phyloP scores from a whole-genome alignment of 2,113 vertebrate genomes.

The Xyliphius kryptos region DNA sequence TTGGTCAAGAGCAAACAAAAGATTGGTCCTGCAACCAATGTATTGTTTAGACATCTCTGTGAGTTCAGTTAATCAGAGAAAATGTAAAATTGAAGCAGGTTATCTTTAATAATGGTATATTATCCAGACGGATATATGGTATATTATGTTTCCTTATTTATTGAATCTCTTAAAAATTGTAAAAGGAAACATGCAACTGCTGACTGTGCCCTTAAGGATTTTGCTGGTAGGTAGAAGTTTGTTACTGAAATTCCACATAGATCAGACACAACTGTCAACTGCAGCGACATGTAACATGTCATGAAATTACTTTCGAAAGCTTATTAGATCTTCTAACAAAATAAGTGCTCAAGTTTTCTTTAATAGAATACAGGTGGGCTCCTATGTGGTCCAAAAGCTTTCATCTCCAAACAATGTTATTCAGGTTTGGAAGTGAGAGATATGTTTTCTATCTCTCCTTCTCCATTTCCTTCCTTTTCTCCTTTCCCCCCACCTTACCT shows the following conservation, averaged over 20 bases:
- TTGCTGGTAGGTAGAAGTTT: conserved; percentile 46
- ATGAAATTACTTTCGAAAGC: conserved; percentile 52
- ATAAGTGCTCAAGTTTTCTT: conserved; percentile 47
- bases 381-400: conserved; percentile 44
- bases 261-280: conserved; percentile 53
- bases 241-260: conserved; percentile 56
- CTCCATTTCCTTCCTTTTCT: not conserved
- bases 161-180: conserved; percentile 23
- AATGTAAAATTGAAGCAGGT: conserved; percentile 2
- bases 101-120: conserved; percentile 12
- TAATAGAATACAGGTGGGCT: conserved; percentile 41
- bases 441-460: not conserved
- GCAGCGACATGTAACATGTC: conserved; percentile 51
- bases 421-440: conserved; percentile 26
- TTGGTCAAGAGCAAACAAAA: too few relatives aligned
- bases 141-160: conserved; percentile 1
- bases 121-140: conserved; percentile 31
- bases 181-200: conserved; percentile 21
- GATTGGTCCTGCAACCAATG: not conserved
- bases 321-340: conserved; percentile 58
- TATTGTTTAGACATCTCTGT: not conserved
- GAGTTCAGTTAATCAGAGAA: not conserved
- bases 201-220: conserved; percentile 29
- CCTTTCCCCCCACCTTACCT: conserved; percentile 16
- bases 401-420: conserved; percentile 53